Evolutionary conservation across 2,797 vertebrate species (phyloP).

Genomic region (Salarias fasciatus): DNA sequence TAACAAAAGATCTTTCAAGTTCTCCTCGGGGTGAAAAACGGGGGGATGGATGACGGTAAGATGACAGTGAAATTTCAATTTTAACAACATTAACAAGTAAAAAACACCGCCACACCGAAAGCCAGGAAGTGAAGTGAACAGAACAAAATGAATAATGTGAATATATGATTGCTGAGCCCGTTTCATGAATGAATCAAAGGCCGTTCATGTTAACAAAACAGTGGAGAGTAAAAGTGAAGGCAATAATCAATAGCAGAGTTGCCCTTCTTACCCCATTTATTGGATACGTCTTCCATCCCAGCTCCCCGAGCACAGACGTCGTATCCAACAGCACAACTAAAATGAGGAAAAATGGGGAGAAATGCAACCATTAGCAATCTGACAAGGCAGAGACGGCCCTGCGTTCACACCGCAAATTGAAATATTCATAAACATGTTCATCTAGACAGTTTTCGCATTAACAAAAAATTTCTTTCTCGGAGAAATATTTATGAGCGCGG

Average conservation of each 20-base stretch:
- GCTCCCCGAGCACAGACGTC: slow-evolving; percentile 91
- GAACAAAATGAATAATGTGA: neutral
- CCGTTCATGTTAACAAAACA: slow-evolving; percentile 24
- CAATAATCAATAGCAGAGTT: slow-evolving; percentile 19
- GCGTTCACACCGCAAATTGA: slow-evolving; percentile 64
- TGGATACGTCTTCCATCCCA: slow-evolving; percentile 97
- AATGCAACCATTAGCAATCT: slow-evolving; percentile 58
- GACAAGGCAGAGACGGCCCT: slow-evolving; percentile 50
- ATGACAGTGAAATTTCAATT: neutral
- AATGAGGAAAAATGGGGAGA: slow-evolving; percentile 60
- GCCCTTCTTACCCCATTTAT: slow-evolving; percentile 93
- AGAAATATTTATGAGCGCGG: slow-evolving; percentile 67
- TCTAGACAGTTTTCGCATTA: slow-evolving; percentile 58
- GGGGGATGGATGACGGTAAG: neutral
- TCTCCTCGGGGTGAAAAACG: neutral
- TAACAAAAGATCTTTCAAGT: neutral
- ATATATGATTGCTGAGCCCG: slow-evolving; percentile 13
- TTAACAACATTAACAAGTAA: too few relatives aligned
- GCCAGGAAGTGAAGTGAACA: slow-evolving; percentile 18
- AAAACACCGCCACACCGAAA: neutral
- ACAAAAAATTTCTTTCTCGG: slow-evolving; percentile 52
- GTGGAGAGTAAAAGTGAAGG: slow-evolving; percentile 6
- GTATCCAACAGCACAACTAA: slow-evolving; percentile 96
- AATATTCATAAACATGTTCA: slow-evolving; percentile 65
- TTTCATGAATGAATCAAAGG: slow-evolving; percentile 24